Evolutionary conservation across 1,140 invertebrate species (phyloP), one percentile per base, ranked within the genome.

Genomic region (Drosophila virilis): DNA sequence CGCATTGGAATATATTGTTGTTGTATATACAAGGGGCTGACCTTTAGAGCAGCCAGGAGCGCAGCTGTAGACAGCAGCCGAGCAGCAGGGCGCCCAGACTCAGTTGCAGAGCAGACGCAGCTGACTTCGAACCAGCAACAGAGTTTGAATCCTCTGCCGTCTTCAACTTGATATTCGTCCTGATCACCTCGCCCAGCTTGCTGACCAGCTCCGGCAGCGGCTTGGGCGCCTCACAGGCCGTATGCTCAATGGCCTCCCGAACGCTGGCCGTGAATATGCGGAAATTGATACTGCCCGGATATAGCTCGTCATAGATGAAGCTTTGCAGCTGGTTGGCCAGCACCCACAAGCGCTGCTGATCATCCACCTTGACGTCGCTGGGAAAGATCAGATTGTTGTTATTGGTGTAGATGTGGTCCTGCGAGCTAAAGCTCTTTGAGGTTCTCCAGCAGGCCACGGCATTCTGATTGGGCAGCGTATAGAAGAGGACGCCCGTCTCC

Each of bases 381-480:
- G 96, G 96, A 66, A 96, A 97, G 6, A 96, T 92, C 94, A 96
- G 95, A 1, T 95, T 95, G 1, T 93, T 93, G 57, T 96, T 94
- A 91, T 95, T 95, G 93, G 94, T 95, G 58, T 94, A 96, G 46
- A 97, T 94, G 37, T 95, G 92, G 15, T 94, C 95, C 81, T 96
- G 95, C 17, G 95, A 94, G 62, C 94, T 94, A 80, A 95, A 94
- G 1, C 86, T 93, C 67, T 94, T 94, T 60, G 94, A 94, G 0
- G 95, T 96, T 60, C 94, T 95, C 96, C 96, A 97, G 76, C 96
- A 97, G 1, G 95, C 96, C 0, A 97, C 94, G 2, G 96, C 95
- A 78, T 97, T 96, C 13, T 96, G 90, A 90, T 96, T 96, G 0
- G 96, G 94, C 46, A 96, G 92, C 1, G 95, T 94, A 88, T 97